Conservation (phyloP, 2,888 invertebrate species). For the Nezara viridula region DNA sequence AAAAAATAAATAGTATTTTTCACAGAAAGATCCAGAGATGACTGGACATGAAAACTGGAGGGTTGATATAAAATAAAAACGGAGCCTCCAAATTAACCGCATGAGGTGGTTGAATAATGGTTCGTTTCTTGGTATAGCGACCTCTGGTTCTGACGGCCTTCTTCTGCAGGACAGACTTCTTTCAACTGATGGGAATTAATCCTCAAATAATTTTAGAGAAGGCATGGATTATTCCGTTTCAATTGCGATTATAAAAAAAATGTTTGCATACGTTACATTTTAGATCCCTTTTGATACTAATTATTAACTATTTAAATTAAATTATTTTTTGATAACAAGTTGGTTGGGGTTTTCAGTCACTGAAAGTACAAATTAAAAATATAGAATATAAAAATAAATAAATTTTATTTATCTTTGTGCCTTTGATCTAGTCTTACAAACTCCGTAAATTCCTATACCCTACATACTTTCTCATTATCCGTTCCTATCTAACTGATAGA, state of each 20-base stretch:
- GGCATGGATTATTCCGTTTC: neutral
- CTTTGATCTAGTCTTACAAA: too few species aligned
- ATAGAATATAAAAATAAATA: too few species aligned
- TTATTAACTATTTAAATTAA: too few species aligned
- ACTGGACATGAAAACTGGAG: neutral
- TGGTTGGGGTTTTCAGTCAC: too few species aligned
- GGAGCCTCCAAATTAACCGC: neutral
- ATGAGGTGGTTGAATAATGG: slow-evolving; percentile 15
- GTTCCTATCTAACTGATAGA: too few species aligned
- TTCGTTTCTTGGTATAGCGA: neutral
- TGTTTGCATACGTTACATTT: too few species aligned
- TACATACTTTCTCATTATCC: too few species aligned
- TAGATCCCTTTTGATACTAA: too few species aligned
- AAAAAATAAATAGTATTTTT: neutral
- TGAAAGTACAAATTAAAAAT: too few species aligned
- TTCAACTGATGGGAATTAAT: neutral
- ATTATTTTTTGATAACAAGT: too few species aligned
- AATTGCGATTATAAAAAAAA: neutral
- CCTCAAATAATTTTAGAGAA: neutral
- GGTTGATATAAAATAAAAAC: neutral
- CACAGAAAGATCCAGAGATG: neutral
- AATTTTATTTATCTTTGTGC: too few species aligned
- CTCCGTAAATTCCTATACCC: too few species aligned
- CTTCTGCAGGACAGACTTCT: neutral
- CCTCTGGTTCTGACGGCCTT: neutral